These are phyloP conservation scores for Keiferia lycopersicella DNA, from an alignment of 2,888 invertebrate genomes.

Conservation along the genomic window DNA sequence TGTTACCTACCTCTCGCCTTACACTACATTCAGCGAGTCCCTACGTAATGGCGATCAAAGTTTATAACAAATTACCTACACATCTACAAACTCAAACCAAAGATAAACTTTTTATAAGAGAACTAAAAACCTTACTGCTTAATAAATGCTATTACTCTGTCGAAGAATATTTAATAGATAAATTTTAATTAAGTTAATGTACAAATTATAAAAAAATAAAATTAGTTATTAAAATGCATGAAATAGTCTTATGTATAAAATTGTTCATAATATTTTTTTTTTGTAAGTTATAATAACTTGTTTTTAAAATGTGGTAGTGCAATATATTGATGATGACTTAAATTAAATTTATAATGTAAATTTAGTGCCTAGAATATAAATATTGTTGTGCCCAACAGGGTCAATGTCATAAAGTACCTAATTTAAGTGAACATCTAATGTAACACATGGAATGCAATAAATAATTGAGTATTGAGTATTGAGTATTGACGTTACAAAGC, in stretches of 20 bases:
- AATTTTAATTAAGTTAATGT: not conserved
- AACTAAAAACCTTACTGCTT: not conserved
- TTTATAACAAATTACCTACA: not conserved
- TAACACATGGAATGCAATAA: too few relatives aligned
- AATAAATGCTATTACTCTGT: not conserved
- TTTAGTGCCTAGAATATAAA: not conserved
- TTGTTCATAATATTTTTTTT: not conserved
- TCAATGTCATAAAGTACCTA: too few relatives aligned
- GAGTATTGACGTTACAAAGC: too few relatives aligned
- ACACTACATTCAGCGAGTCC: not conserved
- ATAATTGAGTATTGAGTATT: too few relatives aligned
- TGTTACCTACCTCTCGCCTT: not conserved
- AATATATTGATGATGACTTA: too few relatives aligned
- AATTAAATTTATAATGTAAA: too few relatives aligned
- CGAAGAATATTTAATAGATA: not conserved
- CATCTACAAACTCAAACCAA: not conserved
- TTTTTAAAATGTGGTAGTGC: too few relatives aligned
- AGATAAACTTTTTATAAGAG: not conserved
- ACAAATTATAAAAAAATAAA: too few relatives aligned
- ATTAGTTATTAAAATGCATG: too few relatives aligned
- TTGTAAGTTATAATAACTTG: not conserved
- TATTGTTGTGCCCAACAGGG: too few relatives aligned
- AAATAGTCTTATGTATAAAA: not conserved
- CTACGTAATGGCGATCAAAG: not conserved
- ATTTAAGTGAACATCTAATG: too few relatives aligned